Evolutionary conservation across 2,113 vertebrate genomes (phyloP).

Genomic region (Bucco capensis): DNA sequence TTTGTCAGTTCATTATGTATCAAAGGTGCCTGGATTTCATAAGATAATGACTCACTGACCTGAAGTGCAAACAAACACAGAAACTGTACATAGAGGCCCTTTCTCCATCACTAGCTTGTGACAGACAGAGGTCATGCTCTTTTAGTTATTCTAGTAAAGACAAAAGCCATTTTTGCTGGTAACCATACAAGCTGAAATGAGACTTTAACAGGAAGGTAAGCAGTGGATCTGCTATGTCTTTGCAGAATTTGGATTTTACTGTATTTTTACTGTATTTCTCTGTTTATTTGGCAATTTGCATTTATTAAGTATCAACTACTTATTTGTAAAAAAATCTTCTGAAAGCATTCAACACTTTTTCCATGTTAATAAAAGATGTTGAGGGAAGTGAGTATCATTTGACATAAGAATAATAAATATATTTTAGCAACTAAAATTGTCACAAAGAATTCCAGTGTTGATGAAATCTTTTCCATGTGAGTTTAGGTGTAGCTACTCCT

Average conservation of each 20-base stretch:
- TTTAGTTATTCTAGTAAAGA: conserved; percentile 7
- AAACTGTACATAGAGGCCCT: not conserved
- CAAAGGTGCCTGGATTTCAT: conserved; percentile 56
- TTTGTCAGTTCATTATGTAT: conserved; percentile 51
- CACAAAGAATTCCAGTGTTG: not conserved
- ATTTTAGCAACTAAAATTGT: not conserved
- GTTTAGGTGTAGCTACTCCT: not conserved
- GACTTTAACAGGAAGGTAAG: not conserved
- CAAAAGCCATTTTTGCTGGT: not conserved
- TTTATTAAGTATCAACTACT: not conserved
- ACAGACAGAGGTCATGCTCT: conserved; percentile 13
- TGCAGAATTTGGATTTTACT: not conserved
- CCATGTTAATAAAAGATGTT: not conserved
- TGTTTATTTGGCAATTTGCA: not conserved
- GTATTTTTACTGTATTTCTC: not conserved
- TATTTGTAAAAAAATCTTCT: not conserved
- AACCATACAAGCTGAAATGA: not conserved
- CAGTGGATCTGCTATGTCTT: not conserved
- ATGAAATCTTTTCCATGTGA: not conserved
- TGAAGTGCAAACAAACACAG: conserved; percentile 58
- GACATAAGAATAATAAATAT: not conserved
- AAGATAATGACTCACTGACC: conserved; percentile 60
- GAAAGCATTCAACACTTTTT: not conserved
- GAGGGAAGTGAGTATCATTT: not conserved
- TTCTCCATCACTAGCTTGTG: conserved; percentile 6